Evolutionary conservation across 2,113 vertebrate genomes (phyloP).

Genomic region (Dicrurus megarhynchus): DNA sequence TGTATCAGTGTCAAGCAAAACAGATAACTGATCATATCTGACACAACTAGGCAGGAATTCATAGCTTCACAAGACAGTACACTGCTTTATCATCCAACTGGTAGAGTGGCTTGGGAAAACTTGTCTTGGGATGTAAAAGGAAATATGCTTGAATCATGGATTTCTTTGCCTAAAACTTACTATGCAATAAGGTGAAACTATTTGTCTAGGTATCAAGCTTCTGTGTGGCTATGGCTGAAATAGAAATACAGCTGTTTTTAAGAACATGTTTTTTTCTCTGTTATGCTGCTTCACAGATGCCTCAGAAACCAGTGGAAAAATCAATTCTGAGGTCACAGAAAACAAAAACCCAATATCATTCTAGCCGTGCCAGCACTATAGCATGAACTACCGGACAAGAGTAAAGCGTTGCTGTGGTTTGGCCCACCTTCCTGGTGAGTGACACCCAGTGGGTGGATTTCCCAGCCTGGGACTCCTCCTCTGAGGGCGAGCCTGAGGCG

Average conservation of each 20-base stretch:
- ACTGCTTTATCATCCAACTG: background rate
- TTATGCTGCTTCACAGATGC: background rate
- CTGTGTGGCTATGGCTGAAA: background rate
- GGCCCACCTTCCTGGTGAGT: no score
- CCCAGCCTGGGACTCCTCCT: no score
- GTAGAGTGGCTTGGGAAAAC: background rate
- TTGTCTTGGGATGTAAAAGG: background rate
- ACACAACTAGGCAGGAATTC: background rate
- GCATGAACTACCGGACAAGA: background rate
- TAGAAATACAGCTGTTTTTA: background rate
- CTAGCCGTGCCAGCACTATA: background rate
- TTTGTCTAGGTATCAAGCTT: background rate
- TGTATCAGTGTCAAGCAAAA: slow-evolving; percentile 11
- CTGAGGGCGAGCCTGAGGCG: no score
- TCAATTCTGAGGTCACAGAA: background rate
- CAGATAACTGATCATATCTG: background rate
- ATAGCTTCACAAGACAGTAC: background rate
- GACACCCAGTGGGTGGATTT: no score
- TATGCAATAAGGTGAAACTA: background rate
- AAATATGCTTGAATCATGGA: background rate
- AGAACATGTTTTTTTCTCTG: background rate
- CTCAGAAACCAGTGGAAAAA: background rate
- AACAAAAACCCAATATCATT: background rate
- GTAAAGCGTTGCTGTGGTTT: no score
- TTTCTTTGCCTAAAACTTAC: background rate